Conservation (phyloP, 1,140 invertebrate species). For the Dinoponera quadriceps region DNA sequence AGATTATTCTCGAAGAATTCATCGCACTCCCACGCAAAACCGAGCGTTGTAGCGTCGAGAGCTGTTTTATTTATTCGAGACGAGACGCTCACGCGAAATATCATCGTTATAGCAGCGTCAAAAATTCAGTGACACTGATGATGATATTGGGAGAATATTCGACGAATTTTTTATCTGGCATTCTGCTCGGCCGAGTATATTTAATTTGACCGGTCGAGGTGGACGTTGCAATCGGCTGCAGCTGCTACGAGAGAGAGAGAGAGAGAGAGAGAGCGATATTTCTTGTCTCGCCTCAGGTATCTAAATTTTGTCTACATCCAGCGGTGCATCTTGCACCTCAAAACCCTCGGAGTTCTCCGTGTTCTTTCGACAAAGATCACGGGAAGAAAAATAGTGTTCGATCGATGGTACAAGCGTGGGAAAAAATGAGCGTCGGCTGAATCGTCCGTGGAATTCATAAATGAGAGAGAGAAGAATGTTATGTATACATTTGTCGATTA, state of each 20-base stretch:
- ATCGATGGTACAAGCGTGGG: too few species aligned
- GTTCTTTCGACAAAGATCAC: too few species aligned
- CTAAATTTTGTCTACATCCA: neutral
- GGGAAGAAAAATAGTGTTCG: too few species aligned
- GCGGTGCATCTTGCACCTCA: neutral
- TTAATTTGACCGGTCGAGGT: constrained; percentile 38
- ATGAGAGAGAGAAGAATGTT: neutral
- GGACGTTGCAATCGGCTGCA: neutral
- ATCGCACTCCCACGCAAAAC: too few species aligned
- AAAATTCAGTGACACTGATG: constrained; percentile 1
- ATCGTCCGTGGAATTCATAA: neutral
- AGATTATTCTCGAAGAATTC: too few species aligned
- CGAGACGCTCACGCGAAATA: neutral
- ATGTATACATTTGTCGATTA: neutral
- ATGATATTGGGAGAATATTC: constrained; percentile 18
- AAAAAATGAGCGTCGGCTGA: too few species aligned
- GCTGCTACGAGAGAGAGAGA: constrained; percentile 6
- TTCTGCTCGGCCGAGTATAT: constrained; percentile 48
- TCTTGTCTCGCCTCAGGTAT: constrained; percentile 13
- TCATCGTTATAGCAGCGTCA: neutral
- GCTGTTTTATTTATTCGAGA: neutral
- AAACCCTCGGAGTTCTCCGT: neutral
- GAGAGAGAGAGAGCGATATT: too few species aligned
- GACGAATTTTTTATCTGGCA: constrained; percentile 52
- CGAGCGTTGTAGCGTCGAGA: neutral